Conservation (phyloP, 2,113 vertebrate genomes). For the Gnathonemus echidnorhynchus region DNA sequence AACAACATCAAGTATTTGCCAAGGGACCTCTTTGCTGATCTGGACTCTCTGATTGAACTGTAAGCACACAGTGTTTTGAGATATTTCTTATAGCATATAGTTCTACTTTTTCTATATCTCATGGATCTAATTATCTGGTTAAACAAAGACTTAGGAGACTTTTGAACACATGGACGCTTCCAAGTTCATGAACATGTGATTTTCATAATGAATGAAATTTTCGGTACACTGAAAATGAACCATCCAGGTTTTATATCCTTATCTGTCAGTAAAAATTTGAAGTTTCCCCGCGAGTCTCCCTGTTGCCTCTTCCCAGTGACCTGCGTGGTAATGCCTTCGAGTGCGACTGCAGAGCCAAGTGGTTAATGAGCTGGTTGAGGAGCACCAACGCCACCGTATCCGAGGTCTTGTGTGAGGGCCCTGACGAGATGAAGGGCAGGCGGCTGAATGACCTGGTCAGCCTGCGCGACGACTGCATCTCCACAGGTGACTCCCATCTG, state of each 20-base stretch:
- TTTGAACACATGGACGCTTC: not conserved
- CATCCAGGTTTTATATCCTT: not conserved
- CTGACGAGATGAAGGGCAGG: conserved; percentile 87
- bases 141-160: not conserved
- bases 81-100: not conserved
- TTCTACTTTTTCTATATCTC: not conserved
- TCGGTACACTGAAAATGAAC: not conserved
- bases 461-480: conserved; percentile 85
- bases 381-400: conserved; percentile 95
- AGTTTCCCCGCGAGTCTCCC: not conserved
- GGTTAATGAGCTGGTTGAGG: conserved; percentile 93
- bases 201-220: not conserved
- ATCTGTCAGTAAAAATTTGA: not conserved
- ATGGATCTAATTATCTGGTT: not conserved
- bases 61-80: conserved; percentile 57
- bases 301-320: conserved; percentile 64
- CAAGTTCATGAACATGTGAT: not conserved
- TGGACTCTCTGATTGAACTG: conserved; percentile 95
- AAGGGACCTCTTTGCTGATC: conserved; percentile 81
- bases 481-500: conserved; percentile 71
- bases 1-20: conserved; percentile 89
- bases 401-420: conserved; percentile 81
- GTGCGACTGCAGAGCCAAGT: conserved; percentile 95
- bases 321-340: conserved; percentile 92
- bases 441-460: conserved; percentile 84